phyloP scores from a whole-genome alignment of 2,113 vertebrate genomes.

The Amphiprion ocellaris region DNA sequence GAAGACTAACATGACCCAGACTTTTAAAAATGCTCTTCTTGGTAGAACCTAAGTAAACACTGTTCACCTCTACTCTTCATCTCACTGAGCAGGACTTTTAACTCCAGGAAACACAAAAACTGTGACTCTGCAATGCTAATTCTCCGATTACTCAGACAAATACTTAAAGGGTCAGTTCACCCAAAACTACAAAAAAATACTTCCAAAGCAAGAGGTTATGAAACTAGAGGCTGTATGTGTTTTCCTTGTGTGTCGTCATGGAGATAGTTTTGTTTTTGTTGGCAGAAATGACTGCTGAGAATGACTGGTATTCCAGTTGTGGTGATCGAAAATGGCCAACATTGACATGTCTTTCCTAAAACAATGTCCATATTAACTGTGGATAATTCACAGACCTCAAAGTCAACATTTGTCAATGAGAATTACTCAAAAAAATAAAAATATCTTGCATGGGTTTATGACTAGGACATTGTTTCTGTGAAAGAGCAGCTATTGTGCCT shows the following conservation, averaged over 20 bases:
- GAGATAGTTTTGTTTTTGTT: constrained; percentile 2
- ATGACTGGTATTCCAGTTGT: background rate
- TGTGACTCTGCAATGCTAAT: too few species aligned
- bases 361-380: constrained; percentile 1
- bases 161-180: too few species aligned
- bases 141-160: too few species aligned
- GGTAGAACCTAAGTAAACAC: too few species aligned
- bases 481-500: background rate
- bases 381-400: constrained; percentile 6
- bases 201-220: too few species aligned
- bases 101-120: background rate
- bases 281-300: constrained; percentile 3
- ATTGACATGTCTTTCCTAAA: background rate
- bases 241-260: background rate
- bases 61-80: too few species aligned
- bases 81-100: background rate
- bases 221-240: too few species aligned
- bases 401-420: too few species aligned
- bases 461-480: background rate
- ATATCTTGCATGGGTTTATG: background rate
- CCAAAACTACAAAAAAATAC: too few species aligned
- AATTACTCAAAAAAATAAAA: too few species aligned
- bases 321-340: background rate
- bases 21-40: too few species aligned
- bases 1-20: too few species aligned